phyloP scores from a whole-genome alignment of 2,113 vertebrate species.

The Galemys pyrenaicus region DNA sequence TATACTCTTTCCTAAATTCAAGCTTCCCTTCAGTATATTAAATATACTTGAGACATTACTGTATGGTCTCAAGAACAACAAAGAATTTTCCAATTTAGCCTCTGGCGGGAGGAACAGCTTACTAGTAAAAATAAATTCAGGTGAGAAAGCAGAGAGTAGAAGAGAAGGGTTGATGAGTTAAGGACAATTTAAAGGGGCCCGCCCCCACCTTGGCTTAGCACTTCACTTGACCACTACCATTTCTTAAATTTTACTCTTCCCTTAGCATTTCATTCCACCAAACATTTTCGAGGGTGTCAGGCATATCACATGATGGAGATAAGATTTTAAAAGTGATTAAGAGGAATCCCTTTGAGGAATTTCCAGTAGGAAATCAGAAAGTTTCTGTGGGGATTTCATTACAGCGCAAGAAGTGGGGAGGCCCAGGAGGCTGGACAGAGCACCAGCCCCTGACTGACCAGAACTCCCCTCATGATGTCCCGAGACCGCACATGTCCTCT shows the following conservation, averaged over 20 bases:
- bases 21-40: constrained; percentile 38
- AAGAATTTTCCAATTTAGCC: constrained; percentile 7
- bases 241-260: not conserved
- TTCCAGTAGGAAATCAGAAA: not conserved
- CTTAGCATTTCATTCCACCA: not conserved
- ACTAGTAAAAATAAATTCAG: constrained; percentile 46
- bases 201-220: not conserved
- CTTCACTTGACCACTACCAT: not conserved
- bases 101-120: constrained; percentile 14
- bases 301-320: not conserved
- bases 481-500: not conserved
- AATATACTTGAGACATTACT: constrained; percentile 50
- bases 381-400: not conserved
- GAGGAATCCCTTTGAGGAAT: not conserved
- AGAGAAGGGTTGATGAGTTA: not conserved
- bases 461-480: not conserved
- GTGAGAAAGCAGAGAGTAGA: not conserved
- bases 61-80: constrained; percentile 44
- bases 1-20: constrained; percentile 45
- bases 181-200: not conserved
- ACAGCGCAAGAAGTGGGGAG: not conserved
- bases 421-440: not conserved
- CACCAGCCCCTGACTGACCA: not conserved
- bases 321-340: not conserved
- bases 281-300: not conserved